Conservation (phyloP, 2,888 invertebrate genomes). For the Monoplex corrugatus region DNA sequence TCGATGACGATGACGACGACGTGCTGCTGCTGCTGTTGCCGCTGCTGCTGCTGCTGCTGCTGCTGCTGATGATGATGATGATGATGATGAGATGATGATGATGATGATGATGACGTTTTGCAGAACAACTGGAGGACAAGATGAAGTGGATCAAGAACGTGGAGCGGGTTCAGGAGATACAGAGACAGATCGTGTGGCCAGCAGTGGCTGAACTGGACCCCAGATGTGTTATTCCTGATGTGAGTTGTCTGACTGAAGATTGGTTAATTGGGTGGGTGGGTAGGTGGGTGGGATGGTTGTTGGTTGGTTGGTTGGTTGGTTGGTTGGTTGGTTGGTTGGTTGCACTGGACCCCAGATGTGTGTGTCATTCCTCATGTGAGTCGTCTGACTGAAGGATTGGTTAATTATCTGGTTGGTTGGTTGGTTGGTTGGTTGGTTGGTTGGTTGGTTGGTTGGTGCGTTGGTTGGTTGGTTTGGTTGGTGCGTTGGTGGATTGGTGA, state of each 20-base stretch:
- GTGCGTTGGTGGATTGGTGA: neutral
- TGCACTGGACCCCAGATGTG: slow-evolving; percentile 85
- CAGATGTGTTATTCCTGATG: slow-evolving; percentile 84
- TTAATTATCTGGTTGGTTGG: no score
- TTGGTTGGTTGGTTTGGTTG: slow-evolving; percentile 67
- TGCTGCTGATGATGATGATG: neutral
- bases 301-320: no score
- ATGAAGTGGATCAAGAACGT: slow-evolving; percentile 87
- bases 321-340: slow-evolving; percentile 78
- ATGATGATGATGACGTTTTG: slow-evolving; percentile 13
- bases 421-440: no score
- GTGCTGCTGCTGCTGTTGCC: no score
- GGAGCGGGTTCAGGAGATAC: slow-evolving; percentile 85
- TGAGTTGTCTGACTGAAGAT: slow-evolving; percentile 60
- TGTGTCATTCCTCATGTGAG: slow-evolving; percentile 83
- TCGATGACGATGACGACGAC: no score
- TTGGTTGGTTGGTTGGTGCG: no score
- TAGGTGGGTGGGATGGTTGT: no score
- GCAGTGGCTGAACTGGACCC: slow-evolving; percentile 85
- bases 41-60: no score
- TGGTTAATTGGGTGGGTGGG: no score
- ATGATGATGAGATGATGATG: neutral
- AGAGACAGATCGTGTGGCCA: slow-evolving; percentile 86
- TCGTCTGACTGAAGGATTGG: neutral
- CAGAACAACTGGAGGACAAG: slow-evolving; percentile 86